phyloP scores from a whole-genome alignment of 2,113 vertebrate genomes.

The Melanerpes formicivorus region DNA sequence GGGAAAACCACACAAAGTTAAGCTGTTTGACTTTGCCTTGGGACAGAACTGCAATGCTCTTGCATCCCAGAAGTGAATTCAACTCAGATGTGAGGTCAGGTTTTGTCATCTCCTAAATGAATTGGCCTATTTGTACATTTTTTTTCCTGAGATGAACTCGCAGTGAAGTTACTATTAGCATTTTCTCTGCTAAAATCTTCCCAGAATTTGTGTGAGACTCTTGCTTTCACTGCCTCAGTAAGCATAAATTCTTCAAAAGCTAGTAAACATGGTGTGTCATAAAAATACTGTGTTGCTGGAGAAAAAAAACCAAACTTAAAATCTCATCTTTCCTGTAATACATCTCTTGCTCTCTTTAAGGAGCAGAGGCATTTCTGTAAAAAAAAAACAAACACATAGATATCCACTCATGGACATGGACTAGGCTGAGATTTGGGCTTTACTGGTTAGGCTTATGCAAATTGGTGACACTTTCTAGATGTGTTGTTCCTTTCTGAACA shows the following conservation, averaged over 20 bases:
- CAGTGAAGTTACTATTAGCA: not conserved
- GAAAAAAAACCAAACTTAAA: not conserved
- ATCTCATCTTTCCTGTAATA: not conserved
- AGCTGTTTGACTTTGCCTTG: slow-evolving; percentile 2
- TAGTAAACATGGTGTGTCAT: not conserved
- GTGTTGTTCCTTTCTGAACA: not conserved
- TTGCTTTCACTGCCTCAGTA: not conserved
- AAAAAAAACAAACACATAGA: not conserved
- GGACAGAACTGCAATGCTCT: not conserved
- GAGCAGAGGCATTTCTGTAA: not conserved
- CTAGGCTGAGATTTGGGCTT: not conserved
- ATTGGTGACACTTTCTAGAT: not conserved
- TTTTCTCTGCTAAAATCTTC: not conserved
- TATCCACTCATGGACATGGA: not conserved
- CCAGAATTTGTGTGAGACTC: not conserved
- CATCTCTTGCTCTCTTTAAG: not conserved
- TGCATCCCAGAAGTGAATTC: not conserved
- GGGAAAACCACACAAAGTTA: not conserved
- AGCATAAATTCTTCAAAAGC: not conserved
- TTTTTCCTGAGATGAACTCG: not conserved
- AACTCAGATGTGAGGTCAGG: not conserved
- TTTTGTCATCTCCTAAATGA: not conserved
- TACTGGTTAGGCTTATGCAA: not conserved
- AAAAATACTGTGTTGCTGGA: not conserved
- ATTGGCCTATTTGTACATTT: not conserved